Percentiles rank a stretch among this genome's conserved stretches.
These are phyloP conservation scores for Syngnathus floridae DNA, from an alignment of 2,113 vertebrate species.

Conservation along the genomic window DNA sequence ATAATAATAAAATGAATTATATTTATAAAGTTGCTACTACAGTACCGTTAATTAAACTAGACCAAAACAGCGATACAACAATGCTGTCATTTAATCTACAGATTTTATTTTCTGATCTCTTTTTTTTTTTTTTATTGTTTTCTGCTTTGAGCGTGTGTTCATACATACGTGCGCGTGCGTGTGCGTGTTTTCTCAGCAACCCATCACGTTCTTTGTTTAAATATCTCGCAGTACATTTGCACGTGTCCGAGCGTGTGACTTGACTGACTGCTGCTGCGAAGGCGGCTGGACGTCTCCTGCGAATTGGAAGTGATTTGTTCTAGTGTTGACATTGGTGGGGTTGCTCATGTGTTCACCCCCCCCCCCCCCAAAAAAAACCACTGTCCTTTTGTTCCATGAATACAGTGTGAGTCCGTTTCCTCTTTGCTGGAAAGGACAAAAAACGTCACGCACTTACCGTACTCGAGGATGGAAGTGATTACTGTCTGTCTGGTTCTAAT, in stretches of 20 bases:
- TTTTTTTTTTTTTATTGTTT: neutral
- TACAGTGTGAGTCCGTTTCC: conserved; percentile 27
- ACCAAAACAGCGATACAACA: no score
- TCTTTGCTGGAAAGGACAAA: conserved; percentile 9
- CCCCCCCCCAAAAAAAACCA: no score
- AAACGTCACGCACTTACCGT: conserved; percentile 17
- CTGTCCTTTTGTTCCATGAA: conserved; percentile 18
- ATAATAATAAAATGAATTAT: no score
- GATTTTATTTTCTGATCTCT: neutral
- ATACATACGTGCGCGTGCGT: conserved; percentile 3
- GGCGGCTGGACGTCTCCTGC: conserved; percentile 16
- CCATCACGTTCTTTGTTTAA: conserved; percentile 67
- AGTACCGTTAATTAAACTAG: neutral
- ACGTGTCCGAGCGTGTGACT: conserved; percentile 73
- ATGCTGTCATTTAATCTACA: neutral
- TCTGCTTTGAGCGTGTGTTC: neutral
- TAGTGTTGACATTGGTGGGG: neutral
- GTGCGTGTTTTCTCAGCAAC: conserved; percentile 24
- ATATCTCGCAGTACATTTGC: conserved; percentile 62
- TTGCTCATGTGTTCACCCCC: neutral
- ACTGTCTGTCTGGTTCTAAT: neutral
- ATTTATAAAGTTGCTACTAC: neutral
- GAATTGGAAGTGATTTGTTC: conserved; percentile 2
- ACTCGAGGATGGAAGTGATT: conserved; percentile 13
- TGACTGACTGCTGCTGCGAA: conserved; percentile 8